phyloP scores from a whole-genome alignment of 1,140 invertebrate species.

The Papilio polytes region DNA sequence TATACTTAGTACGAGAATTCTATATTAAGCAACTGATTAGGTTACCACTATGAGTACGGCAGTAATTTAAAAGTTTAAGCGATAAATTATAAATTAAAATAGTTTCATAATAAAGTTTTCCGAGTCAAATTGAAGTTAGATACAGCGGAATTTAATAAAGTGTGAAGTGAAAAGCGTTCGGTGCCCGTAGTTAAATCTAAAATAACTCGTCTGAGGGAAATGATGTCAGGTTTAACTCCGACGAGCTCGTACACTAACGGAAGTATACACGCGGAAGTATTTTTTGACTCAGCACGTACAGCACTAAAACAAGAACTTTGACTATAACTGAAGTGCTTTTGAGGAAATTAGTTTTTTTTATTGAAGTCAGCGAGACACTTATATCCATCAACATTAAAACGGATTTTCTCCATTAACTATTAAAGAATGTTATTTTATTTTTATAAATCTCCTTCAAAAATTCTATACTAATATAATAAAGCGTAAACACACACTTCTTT shows the following conservation, averaged over 20 bases:
- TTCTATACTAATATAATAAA: no score
- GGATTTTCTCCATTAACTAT: no score
- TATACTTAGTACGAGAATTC: no score
- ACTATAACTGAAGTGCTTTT: background rate
- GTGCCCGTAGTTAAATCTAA: conserved; percentile 2
- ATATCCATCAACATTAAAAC: no score
- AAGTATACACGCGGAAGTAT: background rate
- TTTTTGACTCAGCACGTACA: background rate
- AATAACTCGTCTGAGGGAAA: conserved; percentile 15
- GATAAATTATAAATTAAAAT: background rate
- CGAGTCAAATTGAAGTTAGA: background rate
- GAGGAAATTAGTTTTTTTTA: background rate
- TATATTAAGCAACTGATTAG: no score
- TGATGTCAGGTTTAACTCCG: background rate
- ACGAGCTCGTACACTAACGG: background rate
- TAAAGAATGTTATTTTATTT: no score
- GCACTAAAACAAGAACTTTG: conserved; percentile 2
- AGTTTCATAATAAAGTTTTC: background rate
- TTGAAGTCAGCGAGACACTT: background rate
- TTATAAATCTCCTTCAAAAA: no score
- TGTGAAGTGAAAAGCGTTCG: conserved; percentile 8
- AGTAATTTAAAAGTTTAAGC: no score
- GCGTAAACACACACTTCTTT: no score
- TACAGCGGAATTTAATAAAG: conserved; percentile 20
- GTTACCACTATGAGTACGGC: no score